These are phyloP conservation scores for Conistra vaccinii DNA, from an alignment of 2,888 invertebrate genomes.

Conservation along the genomic window DNA sequence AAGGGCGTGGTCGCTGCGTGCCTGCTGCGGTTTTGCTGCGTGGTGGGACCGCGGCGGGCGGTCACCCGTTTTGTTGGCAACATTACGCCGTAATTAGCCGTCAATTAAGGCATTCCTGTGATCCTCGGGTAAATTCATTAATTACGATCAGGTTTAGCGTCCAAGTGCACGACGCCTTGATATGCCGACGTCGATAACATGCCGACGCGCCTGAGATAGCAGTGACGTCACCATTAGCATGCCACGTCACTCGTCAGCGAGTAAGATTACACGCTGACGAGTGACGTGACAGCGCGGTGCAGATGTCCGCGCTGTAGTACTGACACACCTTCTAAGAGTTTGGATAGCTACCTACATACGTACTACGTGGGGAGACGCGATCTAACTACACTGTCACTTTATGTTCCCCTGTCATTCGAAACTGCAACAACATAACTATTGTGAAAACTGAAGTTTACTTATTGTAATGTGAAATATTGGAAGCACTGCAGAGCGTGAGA, in stretches of 20 bases:
- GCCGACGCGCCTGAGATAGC: neutral
- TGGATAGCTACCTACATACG: no score
- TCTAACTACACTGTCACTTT: neutral
- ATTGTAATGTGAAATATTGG: neutral
- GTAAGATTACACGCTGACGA: no score
- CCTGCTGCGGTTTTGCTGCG: no score
- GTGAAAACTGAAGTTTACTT: neutral
- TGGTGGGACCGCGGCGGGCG: constrained; percentile 4
- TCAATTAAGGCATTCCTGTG: constrained; percentile 43
- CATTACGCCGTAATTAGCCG: constrained; percentile 36
- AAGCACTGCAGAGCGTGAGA: neutral
- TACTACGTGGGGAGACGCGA: neutral
- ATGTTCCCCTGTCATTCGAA: neutral
- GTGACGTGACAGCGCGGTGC: neutral
- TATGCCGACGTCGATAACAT: constrained; percentile 7
- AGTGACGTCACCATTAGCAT: constrained; percentile 18
- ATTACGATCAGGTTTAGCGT: constrained; percentile 32
- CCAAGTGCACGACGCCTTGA: constrained; percentile 5
- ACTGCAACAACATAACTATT: neutral
- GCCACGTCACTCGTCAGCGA: neutral
- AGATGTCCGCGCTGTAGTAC: neutral
- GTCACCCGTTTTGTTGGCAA: constrained; percentile 8
- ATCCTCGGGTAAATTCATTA: constrained; percentile 42
- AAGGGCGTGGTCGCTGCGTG: neutral
- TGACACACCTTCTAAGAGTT: neutral